A percentile compares a stretch with the other conserved stretches of the same genome.
Conservation (phyloP, 2,113 vertebrate genomes). For the Todiramphus saurophagus region DNA sequence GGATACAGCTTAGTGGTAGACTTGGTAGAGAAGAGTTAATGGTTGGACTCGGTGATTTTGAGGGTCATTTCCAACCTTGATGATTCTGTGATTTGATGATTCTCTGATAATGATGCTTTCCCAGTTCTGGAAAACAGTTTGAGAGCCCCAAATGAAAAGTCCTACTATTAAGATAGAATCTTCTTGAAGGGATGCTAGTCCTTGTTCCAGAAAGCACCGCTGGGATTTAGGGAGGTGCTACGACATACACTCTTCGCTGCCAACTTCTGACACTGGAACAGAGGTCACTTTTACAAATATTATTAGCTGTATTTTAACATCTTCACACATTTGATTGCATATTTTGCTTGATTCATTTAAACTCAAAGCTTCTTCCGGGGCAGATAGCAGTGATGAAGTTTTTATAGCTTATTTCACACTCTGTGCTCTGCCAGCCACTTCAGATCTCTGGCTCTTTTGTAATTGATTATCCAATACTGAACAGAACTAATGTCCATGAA, state of each 20-base stretch:
- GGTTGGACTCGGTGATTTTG: too few species aligned
- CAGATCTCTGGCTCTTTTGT: not conserved
- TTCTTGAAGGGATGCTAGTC: not conserved
- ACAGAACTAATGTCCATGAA: not conserved
- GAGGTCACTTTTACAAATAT: conserved; percentile 32
- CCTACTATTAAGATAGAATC: not conserved
- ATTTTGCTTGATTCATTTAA: conserved; percentile 24
- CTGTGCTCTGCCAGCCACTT: conserved; percentile 6
- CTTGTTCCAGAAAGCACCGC: not conserved
- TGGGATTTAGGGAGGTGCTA: not conserved
- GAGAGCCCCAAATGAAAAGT: not conserved
- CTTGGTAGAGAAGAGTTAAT: too few species aligned
- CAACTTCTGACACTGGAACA: not conserved
- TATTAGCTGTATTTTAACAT: conserved; percentile 17
- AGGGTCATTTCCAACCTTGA: too few species aligned
- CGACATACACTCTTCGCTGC: not conserved
- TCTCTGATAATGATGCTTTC: not conserved
- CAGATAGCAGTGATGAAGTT: conserved; percentile 13
- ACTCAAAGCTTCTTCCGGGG: conserved; percentile 1
- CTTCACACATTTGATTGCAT: conserved; percentile 11
- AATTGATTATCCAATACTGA: conserved; percentile 17
- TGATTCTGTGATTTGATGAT: too few species aligned
- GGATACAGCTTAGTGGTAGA: too few species aligned
- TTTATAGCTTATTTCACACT: conserved; percentile 49
- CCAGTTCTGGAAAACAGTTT: not conserved